Conservation (phyloP, 2,797 vertebrate genomes). For the Eospalax fontanierii region DNA sequence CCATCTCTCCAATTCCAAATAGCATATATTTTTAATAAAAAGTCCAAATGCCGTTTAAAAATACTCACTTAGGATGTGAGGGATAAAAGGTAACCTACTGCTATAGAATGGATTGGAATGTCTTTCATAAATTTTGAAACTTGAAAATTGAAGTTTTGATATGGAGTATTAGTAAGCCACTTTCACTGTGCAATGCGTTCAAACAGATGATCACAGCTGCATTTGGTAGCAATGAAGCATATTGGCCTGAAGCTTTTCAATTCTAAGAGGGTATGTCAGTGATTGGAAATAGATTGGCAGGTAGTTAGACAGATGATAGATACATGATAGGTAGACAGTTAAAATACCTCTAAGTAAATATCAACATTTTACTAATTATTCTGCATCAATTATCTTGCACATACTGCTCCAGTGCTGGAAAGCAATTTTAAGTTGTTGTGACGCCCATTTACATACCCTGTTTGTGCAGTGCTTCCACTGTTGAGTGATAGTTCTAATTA, state of each 20-base stretch:
- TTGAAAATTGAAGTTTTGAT: not conserved
- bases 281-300: not conserved
- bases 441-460: not conserved
- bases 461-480: not conserved
- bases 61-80: not conserved
- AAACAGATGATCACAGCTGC: not conserved
- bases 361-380: not conserved
- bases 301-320: not conserved
- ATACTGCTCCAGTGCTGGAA: not conserved
- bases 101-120: not conserved
- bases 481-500: not conserved
- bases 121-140: slow-evolving; percentile 26
- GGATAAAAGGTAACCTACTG: not conserved
- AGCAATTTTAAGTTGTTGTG: not conserved
- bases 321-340: not conserved
- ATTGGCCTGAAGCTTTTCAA: not conserved
- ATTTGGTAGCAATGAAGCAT: not conserved
- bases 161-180: not conserved
- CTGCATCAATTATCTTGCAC: not conserved
- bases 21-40: not conserved
- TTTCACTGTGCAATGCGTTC: not conserved
- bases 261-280: not conserved
- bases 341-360: not conserved
- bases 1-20: not conserved
- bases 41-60: not conserved